Evolutionary conservation across 2,113 vertebrate species (phyloP).

Genomic region (Myotis davidii): DNA sequence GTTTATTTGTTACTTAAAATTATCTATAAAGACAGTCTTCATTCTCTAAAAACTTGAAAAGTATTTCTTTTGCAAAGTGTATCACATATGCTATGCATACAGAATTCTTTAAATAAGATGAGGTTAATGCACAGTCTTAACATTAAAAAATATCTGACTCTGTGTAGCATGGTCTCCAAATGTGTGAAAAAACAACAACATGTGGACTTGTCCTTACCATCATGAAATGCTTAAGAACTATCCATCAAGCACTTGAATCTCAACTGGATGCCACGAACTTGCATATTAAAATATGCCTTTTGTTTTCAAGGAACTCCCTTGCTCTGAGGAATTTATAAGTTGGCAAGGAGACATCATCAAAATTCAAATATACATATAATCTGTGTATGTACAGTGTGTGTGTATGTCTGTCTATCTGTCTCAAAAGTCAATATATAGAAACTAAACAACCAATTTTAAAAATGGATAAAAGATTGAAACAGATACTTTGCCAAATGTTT

Average conservation of each 20-base stretch:
- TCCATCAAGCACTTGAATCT: background rate
- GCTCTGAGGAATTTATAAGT: background rate
- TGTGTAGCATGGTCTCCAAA: constrained; percentile 50
- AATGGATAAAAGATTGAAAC: background rate
- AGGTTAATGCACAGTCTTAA: constrained; percentile 50
- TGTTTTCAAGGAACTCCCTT: background rate
- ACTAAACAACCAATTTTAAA: background rate
- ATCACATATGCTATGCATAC: constrained; percentile 39
- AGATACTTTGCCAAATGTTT: background rate
- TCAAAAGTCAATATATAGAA: constrained; percentile 29
- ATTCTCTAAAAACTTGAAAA: constrained; percentile 48
- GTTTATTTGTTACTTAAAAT: constrained; percentile 27
- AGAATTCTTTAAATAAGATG: constrained; percentile 59
- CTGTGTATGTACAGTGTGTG: background rate
- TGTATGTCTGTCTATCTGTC: background rate
- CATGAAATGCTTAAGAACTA: background rate
- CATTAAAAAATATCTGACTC: constrained; percentile 51
- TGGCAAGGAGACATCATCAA: constrained; percentile 15
- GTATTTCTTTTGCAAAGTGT: constrained; percentile 42
- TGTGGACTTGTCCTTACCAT: background rate
- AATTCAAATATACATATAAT: background rate
- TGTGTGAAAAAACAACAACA: background rate
- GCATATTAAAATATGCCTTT: background rate
- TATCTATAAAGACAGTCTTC: background rate
- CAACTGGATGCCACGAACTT: background rate